Conservation (phyloP, 2,113 vertebrate species). For the Tachycineta bicolor region DNA sequence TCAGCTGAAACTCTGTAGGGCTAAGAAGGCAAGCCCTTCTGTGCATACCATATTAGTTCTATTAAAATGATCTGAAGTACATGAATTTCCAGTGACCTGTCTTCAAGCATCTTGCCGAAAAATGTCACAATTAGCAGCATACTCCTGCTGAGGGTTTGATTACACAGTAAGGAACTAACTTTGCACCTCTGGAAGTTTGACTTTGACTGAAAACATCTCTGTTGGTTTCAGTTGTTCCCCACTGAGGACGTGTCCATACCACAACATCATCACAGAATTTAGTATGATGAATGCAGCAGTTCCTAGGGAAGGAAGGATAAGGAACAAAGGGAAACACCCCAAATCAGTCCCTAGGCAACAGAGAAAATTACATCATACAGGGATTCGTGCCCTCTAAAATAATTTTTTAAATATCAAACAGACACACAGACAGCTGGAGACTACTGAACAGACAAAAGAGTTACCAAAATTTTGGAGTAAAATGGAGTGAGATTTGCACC, state of each 20-base stretch:
- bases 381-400: background rate
- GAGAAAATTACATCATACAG: background rate
- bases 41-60: background rate
- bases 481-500: background rate
- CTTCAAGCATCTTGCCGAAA: background rate
- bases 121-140: constrained; percentile 56
- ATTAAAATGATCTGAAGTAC: constrained; percentile 38
- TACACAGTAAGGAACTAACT: constrained; percentile 1
- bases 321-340: background rate
- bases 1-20: background rate
- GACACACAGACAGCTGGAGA: background rate
- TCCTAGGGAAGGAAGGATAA: background rate
- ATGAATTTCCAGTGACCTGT: constrained; percentile 43
- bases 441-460: background rate
- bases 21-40: background rate
- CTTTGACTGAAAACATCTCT: constrained; percentile 32
- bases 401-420: background rate
- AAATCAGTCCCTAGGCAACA: background rate
- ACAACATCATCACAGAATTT: background rate
- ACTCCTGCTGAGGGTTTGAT: constrained; percentile 42
- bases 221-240: constrained; percentile 6
- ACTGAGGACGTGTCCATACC: background rate
- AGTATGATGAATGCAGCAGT: background rate
- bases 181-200: constrained; percentile 34
- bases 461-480: background rate